These are phyloP conservation scores for Drosophila peninsularis DNA, from an alignment of 2,888 invertebrate species.

Conservation along the genomic window DNA sequence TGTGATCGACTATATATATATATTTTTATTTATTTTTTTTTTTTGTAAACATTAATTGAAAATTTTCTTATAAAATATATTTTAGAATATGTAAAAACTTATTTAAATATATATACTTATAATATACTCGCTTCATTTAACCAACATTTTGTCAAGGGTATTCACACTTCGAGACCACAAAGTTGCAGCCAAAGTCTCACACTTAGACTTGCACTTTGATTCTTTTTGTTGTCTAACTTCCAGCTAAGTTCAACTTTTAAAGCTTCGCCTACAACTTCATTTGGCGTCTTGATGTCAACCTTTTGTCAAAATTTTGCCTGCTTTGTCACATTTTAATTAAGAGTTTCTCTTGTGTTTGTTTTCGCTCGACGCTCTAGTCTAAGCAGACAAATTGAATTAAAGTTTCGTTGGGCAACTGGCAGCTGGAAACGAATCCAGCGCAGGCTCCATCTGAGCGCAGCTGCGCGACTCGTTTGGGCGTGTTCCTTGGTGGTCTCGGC, in stretches of 20 bases:
- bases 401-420: constrained; percentile 31
- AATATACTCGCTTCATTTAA: too few relatives aligned
- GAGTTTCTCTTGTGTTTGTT: constrained; percentile 26
- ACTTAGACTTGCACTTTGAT: constrained; percentile 5
- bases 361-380: constrained; percentile 13
- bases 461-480: constrained; percentile 77
- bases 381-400: constrained; percentile 68
- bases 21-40: too few relatives aligned
- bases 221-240: background rate
- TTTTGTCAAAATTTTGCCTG: constrained; percentile 15
- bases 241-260: background rate
- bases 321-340: constrained; percentile 48
- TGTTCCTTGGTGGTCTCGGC: constrained; percentile 71
- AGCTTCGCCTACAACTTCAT: constrained; percentile 17
- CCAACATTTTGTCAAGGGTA: background rate
- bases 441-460: constrained; percentile 52
- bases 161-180: background rate
- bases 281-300: constrained; percentile 4
- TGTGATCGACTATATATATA: too few relatives aligned
- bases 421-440: constrained; percentile 20
- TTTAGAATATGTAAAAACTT: too few relatives aligned
- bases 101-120: too few relatives aligned
- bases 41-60: too few relatives aligned
- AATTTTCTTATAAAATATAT: too few relatives aligned
- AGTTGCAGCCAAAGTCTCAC: background rate